These are phyloP conservation scores for Wiebesia pumilae DNA, from an alignment of 1,140 invertebrate species.

Conservation along the genomic window DNA sequence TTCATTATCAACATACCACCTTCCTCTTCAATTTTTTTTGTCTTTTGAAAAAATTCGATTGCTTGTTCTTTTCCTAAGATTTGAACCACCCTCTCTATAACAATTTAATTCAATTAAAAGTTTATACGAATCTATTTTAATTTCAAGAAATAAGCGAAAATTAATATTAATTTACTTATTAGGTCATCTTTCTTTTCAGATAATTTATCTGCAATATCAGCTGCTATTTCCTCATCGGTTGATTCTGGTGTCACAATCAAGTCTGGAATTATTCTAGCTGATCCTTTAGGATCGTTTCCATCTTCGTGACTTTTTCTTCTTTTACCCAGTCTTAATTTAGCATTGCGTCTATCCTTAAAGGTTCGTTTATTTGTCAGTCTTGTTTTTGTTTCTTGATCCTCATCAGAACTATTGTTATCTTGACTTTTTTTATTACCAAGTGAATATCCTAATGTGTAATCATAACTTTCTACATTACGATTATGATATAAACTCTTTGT, in stretches of 20 bases:
- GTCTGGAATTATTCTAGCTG: conserved; percentile 75
- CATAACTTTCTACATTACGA: conserved; percentile 79
- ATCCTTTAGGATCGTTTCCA: conserved; percentile 72
- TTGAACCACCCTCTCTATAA: conserved; percentile 82
- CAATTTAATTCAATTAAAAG: conserved; percentile 47
- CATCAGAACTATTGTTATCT: conserved; percentile 73
- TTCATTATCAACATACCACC: conserved; percentile 91
- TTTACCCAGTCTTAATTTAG: conserved; percentile 77
- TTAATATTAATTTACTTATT: conserved; percentile 77
- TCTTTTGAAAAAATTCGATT: conserved; percentile 85
- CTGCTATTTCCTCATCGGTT: conserved; percentile 78
- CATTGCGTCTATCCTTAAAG: conserved; percentile 77
- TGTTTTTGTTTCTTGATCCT: conserved; percentile 66
- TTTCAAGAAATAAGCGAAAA: background rate
- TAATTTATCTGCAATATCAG: conserved; percentile 82
- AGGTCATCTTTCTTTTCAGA: conserved; percentile 82
- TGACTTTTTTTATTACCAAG: conserved; percentile 61
- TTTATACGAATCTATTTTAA: conserved; percentile 3
- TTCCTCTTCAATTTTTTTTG: conserved; percentile 85
- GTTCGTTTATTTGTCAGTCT: conserved; percentile 77
- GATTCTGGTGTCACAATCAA: conserved; percentile 74
- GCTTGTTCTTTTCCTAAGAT: conserved; percentile 83
- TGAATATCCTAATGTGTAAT: conserved; percentile 70
- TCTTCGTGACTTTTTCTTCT: conserved; percentile 72
- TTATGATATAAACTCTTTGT: conserved; percentile 74